Conservation (phyloP, 1,140 invertebrate genomes). For the Pseudomyrmex cubaensis region DNA sequence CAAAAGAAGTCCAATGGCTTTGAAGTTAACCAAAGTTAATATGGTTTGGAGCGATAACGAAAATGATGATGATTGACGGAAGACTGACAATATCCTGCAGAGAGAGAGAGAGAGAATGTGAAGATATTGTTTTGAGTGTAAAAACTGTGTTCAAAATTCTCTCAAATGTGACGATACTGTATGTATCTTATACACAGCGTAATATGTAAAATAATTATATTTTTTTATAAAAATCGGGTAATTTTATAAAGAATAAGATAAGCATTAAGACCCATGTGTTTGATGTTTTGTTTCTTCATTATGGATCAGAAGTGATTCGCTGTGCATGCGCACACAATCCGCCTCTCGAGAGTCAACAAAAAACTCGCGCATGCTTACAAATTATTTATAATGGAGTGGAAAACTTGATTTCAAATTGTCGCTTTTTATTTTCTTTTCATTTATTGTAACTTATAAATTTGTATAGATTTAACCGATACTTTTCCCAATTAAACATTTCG, state of each 20-base stretch:
- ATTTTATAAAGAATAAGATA: conserved; percentile 1
- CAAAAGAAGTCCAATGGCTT: conserved; percentile 64
- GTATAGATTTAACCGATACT: conserved; percentile 56
- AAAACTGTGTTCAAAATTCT: not conserved
- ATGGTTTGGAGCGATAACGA: conserved; percentile 66
- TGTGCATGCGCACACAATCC: too few relatives aligned
- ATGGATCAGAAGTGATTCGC: too few relatives aligned
- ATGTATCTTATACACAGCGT: conserved; percentile 20
- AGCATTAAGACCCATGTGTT: not conserved
- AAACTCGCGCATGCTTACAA: not conserved
- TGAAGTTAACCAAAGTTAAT: conserved; percentile 65
- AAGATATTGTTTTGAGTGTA: not conserved
- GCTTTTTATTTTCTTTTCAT: conserved; percentile 6
- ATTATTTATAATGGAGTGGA: not conserved
- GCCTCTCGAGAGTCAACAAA: too few relatives aligned
- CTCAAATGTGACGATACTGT: not conserved
- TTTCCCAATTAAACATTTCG: conserved; percentile 78
- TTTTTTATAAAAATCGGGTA: not conserved
- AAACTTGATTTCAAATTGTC: not conserved
- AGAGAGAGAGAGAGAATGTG: too few relatives aligned
- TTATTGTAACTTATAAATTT: conserved; percentile 73
- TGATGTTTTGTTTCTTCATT: too few relatives aligned
- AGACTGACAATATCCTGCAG: too few relatives aligned
- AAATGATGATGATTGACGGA: conserved; percentile 14
- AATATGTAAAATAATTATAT: conserved; percentile 9